Evolutionary conservation across 2,113 vertebrate species (phyloP), one percentile per base, ranked within the genome.

Genomic region (Scomber colias): DNA sequence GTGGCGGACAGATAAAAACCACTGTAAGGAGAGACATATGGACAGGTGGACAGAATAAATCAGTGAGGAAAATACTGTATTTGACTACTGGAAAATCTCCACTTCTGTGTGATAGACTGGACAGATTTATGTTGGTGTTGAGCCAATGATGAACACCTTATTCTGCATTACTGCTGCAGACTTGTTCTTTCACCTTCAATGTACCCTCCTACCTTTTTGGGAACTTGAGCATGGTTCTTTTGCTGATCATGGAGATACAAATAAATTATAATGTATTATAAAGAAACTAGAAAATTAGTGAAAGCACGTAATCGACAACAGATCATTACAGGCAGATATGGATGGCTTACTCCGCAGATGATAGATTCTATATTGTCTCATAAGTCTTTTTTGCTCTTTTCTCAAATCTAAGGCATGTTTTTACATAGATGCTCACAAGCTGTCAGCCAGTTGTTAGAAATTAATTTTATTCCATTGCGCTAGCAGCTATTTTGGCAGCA

Each of bases 31-130:
- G 82, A 89, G 79, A 85, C 85, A 56, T 51, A 21, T 66, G 69
- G 84, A 90, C 91, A 92, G 90, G 90, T 93, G 90, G 88, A 75
- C 30, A 3, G 59, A 75, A 81, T 90, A 86, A 85, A 87, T 86
- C 80, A 73, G 49, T 2, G 5, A 63, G 17, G 24, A 56, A 83
- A 82, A 63, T 10, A 4, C 49, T 17, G 17, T 12, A 53, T 46
- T 27, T 31, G 70, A 46, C 66, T 85, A 46, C 17, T 10, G 68
- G 27, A 77, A 85, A 54, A 15, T 57, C 21, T 81, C 27, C 59
- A 54, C 73, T 59, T 35, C 54, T 60, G 48, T 61, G 48, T 16
- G 1, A 21, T 31, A 45, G 9, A 27, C 59, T 17, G 40, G 49
- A 44, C 30, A 62, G 66, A 79, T 78, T 73, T 81, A 81, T 79